These are phyloP conservation scores for Peromyscus leucopus DNA, from an alignment of 2,113 vertebrate genomes.

Conservation along the genomic window DNA sequence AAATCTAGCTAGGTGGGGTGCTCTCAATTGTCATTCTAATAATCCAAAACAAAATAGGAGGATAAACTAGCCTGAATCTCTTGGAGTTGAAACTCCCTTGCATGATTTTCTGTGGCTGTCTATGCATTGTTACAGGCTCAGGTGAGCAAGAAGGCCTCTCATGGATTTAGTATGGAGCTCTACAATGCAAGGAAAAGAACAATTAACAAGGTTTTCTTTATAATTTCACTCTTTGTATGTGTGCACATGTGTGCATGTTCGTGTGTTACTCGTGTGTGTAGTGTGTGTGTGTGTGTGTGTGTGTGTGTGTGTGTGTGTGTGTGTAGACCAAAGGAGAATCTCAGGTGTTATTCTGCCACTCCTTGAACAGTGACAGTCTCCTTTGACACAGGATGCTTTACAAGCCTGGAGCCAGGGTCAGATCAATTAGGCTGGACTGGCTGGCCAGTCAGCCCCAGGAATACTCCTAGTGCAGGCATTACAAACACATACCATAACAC, in stretches of 20 bases:
- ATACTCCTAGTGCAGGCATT: not conserved
- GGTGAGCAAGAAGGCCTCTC: not conserved
- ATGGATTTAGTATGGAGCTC: not conserved
- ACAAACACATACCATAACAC: not conserved
- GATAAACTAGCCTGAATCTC: slow-evolving; percentile 16
- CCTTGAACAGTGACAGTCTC: not conserved
- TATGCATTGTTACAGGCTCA: not conserved
- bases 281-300: not conserved
- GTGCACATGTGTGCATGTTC: no score
- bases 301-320: not conserved
- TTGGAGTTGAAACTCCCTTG: not conserved
- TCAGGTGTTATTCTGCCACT: not conserved
- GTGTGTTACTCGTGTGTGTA: no score
- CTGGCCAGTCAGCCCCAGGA: not conserved
- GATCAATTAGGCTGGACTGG: not conserved
- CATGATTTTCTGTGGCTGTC: not conserved
- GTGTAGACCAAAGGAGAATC: not conserved
- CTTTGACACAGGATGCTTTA: not conserved
- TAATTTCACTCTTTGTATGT: not conserved
- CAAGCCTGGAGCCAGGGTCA: not conserved
- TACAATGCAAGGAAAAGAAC: not conserved
- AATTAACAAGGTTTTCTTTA: not conserved
- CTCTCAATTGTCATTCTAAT: not conserved
- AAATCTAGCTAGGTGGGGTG: slow-evolving; percentile 47
- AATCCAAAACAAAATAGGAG: slow-evolving; percentile 57